Conservation (phyloP, 2,797 vertebrate species). For the Lacerta agilis region DNA sequence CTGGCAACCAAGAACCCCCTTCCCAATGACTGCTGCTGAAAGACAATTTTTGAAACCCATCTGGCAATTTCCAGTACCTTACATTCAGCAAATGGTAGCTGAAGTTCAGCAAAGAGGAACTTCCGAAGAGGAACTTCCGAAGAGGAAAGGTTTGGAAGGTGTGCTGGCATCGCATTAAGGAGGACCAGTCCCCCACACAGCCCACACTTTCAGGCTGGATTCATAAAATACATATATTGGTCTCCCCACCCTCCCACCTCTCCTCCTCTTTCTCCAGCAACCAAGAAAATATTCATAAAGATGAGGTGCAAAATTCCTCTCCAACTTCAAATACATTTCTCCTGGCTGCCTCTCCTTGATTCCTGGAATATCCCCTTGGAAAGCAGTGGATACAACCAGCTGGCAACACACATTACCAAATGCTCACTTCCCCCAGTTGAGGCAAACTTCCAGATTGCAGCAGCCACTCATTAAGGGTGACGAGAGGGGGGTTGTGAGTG, state of each 20-base stretch:
- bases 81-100: background rate
- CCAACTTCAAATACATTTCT: conserved; percentile 65
- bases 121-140: accelerated
- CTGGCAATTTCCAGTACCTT: background rate
- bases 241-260: background rate
- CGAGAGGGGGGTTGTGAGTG: too few relatives aligned
- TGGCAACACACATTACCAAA: background rate
- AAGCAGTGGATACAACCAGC: conserved; percentile 12
- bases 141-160: background rate
- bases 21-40: background rate
- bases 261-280: conserved; percentile 26
- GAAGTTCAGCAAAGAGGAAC: background rate
- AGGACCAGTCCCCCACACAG: conserved; percentile 27
- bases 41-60: background rate
- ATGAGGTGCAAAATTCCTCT: conserved; percentile 70
- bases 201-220: conserved; percentile 41
- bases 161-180: background rate
- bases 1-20: background rate
- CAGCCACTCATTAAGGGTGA: background rate
- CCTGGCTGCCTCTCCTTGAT: conserved; percentile 46
- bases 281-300: conserved; percentile 42
- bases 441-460: background rate
- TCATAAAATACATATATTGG: conserved; percentile 45
- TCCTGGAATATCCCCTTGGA: conserved; percentile 52
- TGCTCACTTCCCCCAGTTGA: background rate